These are phyloP conservation scores for Leptoteleia sp. DNA, from an alignment of 1,140 invertebrate genomes.

Conservation along the genomic window DNA sequence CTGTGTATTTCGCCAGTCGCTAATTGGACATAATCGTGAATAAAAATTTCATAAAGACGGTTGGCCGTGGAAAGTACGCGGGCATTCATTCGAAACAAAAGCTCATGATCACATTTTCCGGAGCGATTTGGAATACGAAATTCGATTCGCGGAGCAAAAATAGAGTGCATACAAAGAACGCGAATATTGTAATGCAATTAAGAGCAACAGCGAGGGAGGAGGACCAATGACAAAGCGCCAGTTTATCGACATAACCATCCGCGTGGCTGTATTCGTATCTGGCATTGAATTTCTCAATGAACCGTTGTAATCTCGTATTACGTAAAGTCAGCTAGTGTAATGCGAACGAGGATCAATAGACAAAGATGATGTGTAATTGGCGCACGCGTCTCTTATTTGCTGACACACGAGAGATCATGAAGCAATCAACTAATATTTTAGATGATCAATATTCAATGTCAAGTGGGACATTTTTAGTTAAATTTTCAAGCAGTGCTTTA, in stretches of 20 bases:
- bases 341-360: constrained; percentile 25
- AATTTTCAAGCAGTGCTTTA: no score
- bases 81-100: constrained; percentile 32
- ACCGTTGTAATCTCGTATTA: constrained; percentile 44
- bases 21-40: constrained; percentile 33
- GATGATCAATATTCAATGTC: no score
- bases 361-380: constrained; percentile 12
- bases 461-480: no score
- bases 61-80: no score
- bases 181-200: constrained; percentile 40
- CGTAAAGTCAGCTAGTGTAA: constrained; percentile 33
- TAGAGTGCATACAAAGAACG: not conserved
- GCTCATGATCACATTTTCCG: constrained; percentile 10
- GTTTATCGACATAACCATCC: no score
- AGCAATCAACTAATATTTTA: no score
- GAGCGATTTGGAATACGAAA: constrained; percentile 22
- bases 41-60: not conserved
- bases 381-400: no score
- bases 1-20: constrained; percentile 13
- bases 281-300: constrained; percentile 34
- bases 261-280: no score
- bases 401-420: no score
- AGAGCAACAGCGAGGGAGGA: not conserved
- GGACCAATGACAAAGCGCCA: constrained; percentile 3
- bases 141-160: constrained; percentile 11